Base-by-base conservation (phyloP, 1,140 invertebrate species). In the Phymorhynchus buccinoides region DNA sequence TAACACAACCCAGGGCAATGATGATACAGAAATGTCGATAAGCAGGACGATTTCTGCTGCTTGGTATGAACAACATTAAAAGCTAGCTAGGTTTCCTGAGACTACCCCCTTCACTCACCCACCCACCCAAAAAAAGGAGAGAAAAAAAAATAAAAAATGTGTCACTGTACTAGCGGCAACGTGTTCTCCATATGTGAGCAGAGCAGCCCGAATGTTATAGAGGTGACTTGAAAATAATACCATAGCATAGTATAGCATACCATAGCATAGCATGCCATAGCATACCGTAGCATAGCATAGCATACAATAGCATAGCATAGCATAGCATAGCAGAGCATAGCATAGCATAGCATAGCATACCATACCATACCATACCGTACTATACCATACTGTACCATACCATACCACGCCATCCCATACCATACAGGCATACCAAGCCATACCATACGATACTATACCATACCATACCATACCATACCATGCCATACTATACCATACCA, bases 391-490 rank as follows among this genome's bases (percentile, higher is more conserved):
- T 75, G 87, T 87, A 87, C 75, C 83, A 87, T 87, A 88, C 85
- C 83, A 85, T 81, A 87, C 75, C 86, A 87, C n/a, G n/a, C 56
- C 12, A 62, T 62, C 4, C 7, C 56, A 62, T 27, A 62, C 56
- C 56, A 22, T 87, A 87, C 75, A n/a, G 86, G 7, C 77, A 85
- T 6, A 85, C 48, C 78, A 85, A 80, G 66, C 75, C 62, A 81
- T 81, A 85, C 32, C 41, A 80, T 85, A 71, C 75, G 83, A 88
- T 88, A 88, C 85, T 83, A 88, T 87, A 81, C 85, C 86, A 87
- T 88, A 88, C 85, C 83, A 87, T 88, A 88, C 85, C 83, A 87
- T 88, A 88, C 77, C 86, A 88, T 86, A 88, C 85, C 86, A 88
- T 88, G 85, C 82, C 83, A 88, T 85, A 88, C 85, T 78, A 88